Conservation (phyloP, 1,140 invertebrate genomes). For the Drosophila nannoptera region DNA sequence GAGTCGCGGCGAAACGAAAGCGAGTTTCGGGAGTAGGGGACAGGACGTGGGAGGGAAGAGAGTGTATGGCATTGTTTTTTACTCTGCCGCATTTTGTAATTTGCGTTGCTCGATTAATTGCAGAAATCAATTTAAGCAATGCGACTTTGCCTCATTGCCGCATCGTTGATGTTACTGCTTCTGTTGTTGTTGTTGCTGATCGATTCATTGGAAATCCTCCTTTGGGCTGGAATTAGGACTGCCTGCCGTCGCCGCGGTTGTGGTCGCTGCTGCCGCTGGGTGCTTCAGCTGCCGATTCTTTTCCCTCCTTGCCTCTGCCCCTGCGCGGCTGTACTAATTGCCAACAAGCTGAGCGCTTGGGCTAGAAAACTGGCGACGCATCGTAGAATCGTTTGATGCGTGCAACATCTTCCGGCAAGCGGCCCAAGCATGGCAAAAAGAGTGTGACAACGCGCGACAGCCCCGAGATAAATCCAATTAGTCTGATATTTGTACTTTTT, state of each 20-base stretch:
- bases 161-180: conserved; percentile 35
- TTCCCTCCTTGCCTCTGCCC: no score
- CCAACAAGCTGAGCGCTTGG: conserved; percentile 46
- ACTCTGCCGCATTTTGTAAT: conserved; percentile 61
- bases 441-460: conserved; percentile 77
- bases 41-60: conserved; percentile 26
- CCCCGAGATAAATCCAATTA: conserved; percentile 79
- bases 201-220: conserved; percentile 71
- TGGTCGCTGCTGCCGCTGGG: conserved; percentile 30
- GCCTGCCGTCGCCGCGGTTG: neutral
- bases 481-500: conserved; percentile 79
- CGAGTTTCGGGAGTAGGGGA: conserved; percentile 42
- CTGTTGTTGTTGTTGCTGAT: conserved; percentile 43
- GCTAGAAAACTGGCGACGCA: conserved; percentile 31
- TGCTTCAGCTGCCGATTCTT: conserved; percentile 12
- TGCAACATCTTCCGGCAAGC: conserved; percentile 68
- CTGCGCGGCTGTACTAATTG: conserved; percentile 53
- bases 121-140: conserved; percentile 79
- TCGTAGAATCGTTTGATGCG: conserved; percentile 30
- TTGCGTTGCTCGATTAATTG: conserved; percentile 78
- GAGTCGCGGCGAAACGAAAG: conserved; percentile 64
- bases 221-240: conserved; percentile 66
- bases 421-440: conserved; percentile 53
- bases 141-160: conserved; percentile 70
- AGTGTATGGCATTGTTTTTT: conserved; percentile 17